Evolutionary conservation across 2,797 vertebrate species (phyloP), one percentile per base, ranked within the genome.

Genomic region (Rhinoraja longicauda): DNA sequence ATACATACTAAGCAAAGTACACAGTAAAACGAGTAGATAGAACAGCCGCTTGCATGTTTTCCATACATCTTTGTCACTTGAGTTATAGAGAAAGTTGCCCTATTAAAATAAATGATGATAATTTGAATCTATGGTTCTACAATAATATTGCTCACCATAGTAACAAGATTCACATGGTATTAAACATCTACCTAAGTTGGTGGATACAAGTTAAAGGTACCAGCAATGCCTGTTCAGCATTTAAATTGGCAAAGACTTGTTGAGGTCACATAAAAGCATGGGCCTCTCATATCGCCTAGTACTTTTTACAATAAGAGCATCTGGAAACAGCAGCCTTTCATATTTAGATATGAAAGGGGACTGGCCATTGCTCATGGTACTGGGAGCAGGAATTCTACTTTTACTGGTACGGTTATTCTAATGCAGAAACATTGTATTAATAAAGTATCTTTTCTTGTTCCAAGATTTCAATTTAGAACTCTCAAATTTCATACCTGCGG

Each of bases 301-400:
- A 77, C 15, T 0, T 77, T 77, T 77, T 36, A 77, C 13, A 77
- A 32, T 36, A 17, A 77, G 76, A 13, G 2, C 32, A 32, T 2
- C n/a, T 36, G 1, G 84, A 88, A 88, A 64, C 36, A 64, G 84
- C 84, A 88, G 84, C 59, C 84, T 88, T 88, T 88, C n/a, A 88
- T 67, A 88, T 64, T 67, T 67, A 67, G 19, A 62, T 88, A 59
- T n/a, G 62, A 32, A 86, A 57, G 26, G 4, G 64, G 29, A 86
- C 26, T 86, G 82, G 57, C 29, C 12, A 64, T 57, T 17, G 53
- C 59, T 21, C 62, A 32, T 19, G 82, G 6, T n/a, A 67, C 84
- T 62, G 32, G 62, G 62, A 88, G 7, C 59, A 88, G 59, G 5
- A 36, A 64, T 88, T 29, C n/a, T 62, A 88, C n/a, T 88, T 64